Evolutionary conservation across 2,113 vertebrate genomes (phyloP).

Genomic region (Petroica traversi): DNA sequence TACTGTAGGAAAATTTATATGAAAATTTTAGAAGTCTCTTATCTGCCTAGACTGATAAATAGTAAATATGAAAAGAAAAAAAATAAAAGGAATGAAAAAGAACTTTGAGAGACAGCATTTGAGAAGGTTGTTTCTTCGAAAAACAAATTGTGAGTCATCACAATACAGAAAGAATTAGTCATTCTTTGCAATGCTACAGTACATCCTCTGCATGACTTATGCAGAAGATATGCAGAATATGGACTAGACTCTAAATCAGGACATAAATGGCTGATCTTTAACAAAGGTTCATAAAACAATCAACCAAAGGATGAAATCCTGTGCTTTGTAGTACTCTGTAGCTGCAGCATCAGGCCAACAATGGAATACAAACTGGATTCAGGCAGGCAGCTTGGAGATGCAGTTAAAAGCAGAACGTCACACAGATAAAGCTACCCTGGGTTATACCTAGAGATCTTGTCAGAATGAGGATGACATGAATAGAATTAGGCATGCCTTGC

Average conservation of each 20-base stretch:
- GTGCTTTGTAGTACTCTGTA: neutral
- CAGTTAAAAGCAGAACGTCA: neutral
- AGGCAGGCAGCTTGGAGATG: neutral
- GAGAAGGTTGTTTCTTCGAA: conserved; percentile 54
- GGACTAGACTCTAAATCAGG: conserved; percentile 4
- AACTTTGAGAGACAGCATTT: conserved; percentile 6
- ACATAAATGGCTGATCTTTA: conserved; percentile 21
- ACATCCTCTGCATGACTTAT: conserved; percentile 31
- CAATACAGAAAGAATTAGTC: conserved; percentile 64
- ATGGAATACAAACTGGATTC: neutral
- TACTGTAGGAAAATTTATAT: neutral
- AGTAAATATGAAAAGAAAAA: neutral
- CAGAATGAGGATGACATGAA: neutral
- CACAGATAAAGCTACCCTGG: neutral
- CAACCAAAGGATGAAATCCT: neutral
- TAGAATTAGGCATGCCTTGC: neutral
- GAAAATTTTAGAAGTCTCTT: neutral
- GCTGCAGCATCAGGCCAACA: neutral
- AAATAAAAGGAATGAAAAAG: neutral
- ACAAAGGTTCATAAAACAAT: neutral
- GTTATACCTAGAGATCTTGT: neutral
- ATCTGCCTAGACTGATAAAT: conserved; percentile 18
- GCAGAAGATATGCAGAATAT: conserved; percentile 21
- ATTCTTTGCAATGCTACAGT: conserved; percentile 24
- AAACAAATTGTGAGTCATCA: conserved; percentile 65